Evolutionary conservation across 1,140 invertebrate genomes (phyloP).

Genomic region (Episyrphus balteatus): DNA sequence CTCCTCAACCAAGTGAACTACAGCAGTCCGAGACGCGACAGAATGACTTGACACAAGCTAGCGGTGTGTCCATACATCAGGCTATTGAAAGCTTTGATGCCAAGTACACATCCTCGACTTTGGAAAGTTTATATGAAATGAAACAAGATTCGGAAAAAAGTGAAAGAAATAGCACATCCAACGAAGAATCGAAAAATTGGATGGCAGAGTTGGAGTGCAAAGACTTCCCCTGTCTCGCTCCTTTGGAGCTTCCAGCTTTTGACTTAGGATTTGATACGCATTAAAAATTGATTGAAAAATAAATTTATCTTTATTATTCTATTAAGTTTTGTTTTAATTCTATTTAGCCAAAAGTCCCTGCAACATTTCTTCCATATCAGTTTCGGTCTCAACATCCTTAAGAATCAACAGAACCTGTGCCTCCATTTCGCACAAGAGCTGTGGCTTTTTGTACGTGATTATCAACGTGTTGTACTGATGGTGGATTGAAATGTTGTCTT

Average conservation of each 20-base stretch:
- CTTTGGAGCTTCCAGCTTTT: constrained; percentile 27
- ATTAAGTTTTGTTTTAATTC: constrained; percentile 6
- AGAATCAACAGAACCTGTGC: constrained; percentile 45
- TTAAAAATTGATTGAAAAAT: too few relatives aligned
- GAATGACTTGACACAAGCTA: too few relatives aligned
- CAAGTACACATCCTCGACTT: too few relatives aligned
- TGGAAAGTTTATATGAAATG: too few relatives aligned
- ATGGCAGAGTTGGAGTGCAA: constrained; percentile 19
- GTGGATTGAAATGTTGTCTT: constrained; percentile 49
- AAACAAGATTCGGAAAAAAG: constrained; percentile 11
- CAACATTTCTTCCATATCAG: constrained; percentile 38
- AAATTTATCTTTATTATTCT: not conserved
- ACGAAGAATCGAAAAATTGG: constrained; percentile 28
- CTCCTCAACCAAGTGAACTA: too few relatives aligned
- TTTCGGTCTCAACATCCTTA: constrained; percentile 41
- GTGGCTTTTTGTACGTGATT: constrained; percentile 66
- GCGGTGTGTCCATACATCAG: too few relatives aligned
- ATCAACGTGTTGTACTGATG: constrained; percentile 70
- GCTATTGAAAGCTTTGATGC: too few relatives aligned
- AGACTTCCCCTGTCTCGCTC: constrained; percentile 15
- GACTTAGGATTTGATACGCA: constrained; percentile 11
- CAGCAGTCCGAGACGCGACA: too few relatives aligned
- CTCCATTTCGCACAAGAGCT: constrained; percentile 55
- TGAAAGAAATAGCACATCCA: constrained; percentile 25
- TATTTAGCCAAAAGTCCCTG: constrained; percentile 30